Base-by-base conservation (phyloP, 2,113 vertebrate species). In the Sinocyclocheilus anophthalmus region DNA sequence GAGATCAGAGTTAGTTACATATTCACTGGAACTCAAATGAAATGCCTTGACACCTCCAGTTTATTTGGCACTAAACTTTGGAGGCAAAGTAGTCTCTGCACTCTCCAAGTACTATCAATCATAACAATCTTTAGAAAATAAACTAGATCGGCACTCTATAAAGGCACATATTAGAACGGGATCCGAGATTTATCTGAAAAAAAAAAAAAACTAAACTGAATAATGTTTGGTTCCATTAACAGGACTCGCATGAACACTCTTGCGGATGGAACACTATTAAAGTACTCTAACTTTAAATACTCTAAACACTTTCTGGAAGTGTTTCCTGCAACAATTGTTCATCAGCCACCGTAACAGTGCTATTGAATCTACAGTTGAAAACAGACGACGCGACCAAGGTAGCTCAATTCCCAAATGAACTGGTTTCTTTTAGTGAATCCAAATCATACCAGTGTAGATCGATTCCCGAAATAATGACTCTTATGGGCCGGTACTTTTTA, bases 1-100 rank as follows among this genome's bases (percentile, higher is more conserved):
- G 55, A 16, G 37, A 78, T 83, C 45, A 59, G 13, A 81, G 53
- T 57, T 57, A 78, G 45, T 70, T 83, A 83, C 65, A 83, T 55
- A 83, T 70, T 70, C 45, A 70, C 81, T 67, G 37, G 59, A 81
- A 67, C 24, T 65, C 5, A 69, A 48, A 67, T 67, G 59, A 30
- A n/a, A 67, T 81, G 59, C 80, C 42, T 81, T 67, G 80, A 81
- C 63, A 69, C 24, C 24, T 81, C 63, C 24, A 69, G 39, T 48
- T 81, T 3, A 18, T 67, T 67, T 63, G 57, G 37, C 37, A 61
- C 22, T 80, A 39, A 80, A 42, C 33, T 63, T 80, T 24, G 22
- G 76, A 42, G 55, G 77, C 33, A 61, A 80, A 24, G 59, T 80
- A n/a, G 57, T 20, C 57, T 59, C 57, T 57, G 76, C 57, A 22